Percentiles rank a stretch among this genome's conserved stretches.
Evolutionary conservation across 2,888 invertebrate species (phyloP).

Genomic region (Crioceris asparagi): DNA sequence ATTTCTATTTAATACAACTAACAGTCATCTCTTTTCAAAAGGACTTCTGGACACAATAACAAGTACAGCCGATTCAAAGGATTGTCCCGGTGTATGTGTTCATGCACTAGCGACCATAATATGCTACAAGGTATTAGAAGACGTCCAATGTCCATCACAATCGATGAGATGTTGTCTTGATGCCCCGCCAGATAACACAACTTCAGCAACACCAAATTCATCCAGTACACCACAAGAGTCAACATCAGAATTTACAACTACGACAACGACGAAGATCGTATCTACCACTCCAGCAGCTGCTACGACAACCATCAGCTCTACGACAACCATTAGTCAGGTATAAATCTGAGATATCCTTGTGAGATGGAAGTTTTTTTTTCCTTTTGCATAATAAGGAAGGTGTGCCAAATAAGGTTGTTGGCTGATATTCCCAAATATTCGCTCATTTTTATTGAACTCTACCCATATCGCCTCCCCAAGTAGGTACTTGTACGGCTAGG

Average conservation of each 20-base stretch:
- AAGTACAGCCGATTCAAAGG: constrained; percentile 71
- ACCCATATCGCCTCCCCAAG: too few species aligned
- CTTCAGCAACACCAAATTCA: constrained; percentile 20
- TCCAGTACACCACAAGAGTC: constrained; percentile 16
- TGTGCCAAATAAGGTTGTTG: too few species aligned
- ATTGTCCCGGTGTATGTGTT: constrained; percentile 83
- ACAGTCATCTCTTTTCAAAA: constrained; percentile 30
- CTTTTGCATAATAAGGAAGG: too few species aligned
- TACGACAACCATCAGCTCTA: constrained; percentile 20
- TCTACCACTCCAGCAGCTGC: constrained; percentile 24
- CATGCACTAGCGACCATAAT: constrained; percentile 76
- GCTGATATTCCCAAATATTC: too few species aligned
- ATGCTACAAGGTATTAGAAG: constrained; percentile 75
- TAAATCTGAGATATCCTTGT: background rate
- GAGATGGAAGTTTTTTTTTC: background rate
- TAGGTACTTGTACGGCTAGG: too few species aligned
- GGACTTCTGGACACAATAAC: constrained; percentile 78
- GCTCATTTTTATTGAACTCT: too few species aligned
- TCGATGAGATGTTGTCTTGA: constrained; percentile 81
- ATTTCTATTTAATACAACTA: background rate
- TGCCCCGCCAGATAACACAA: constrained; percentile 51
- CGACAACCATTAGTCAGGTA: constrained; percentile 23
- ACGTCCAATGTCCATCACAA: constrained; percentile 67
- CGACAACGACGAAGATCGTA: constrained; percentile 27
- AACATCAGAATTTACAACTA: constrained; percentile 27